Evolutionary conservation across 2,888 invertebrate genomes (phyloP).

Genomic region (Drosophila meridiana): DNA sequence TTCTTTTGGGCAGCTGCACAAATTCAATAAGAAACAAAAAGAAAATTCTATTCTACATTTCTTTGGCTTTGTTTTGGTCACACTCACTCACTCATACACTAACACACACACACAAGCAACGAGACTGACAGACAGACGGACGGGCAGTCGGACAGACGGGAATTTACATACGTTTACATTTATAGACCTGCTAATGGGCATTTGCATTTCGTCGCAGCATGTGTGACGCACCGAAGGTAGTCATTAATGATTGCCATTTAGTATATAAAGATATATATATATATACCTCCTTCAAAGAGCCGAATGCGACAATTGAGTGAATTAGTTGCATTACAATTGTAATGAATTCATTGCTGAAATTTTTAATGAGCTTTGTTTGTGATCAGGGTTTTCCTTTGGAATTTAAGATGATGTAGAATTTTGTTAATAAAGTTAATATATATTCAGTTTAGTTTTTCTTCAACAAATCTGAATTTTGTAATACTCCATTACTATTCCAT

Average conservation of each 20-base stretch:
- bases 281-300: not conserved
- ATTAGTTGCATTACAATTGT: not conserved
- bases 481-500: too few relatives aligned
- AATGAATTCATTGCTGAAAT: not conserved
- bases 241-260: conserved; percentile 6
- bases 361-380: not conserved
- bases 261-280: not conserved
- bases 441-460: too few relatives aligned
- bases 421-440: too few relatives aligned
- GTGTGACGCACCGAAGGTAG: not conserved
- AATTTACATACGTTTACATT: conserved; percentile 34
- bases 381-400: not conserved
- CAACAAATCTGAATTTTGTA: too few relatives aligned
- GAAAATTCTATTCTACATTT: conserved; percentile 58
- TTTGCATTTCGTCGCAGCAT: not conserved
- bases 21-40: conserved; percentile 31
- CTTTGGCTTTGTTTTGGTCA: conserved; percentile 74
- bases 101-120: not conserved
- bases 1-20: conserved; percentile 66
- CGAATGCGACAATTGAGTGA: not conserved
- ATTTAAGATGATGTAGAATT: not conserved
- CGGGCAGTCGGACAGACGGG: not conserved
- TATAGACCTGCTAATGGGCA: conserved; percentile 13
- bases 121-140: not conserved
- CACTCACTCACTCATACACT: conserved; percentile 14